Percentiles rank a stretch among this genome's conserved stretches.
These are phyloP conservation scores for Gallinago nigripennis DNA, from an alignment of 2,797 vertebrate genomes.

Conservation along the genomic window DNA sequence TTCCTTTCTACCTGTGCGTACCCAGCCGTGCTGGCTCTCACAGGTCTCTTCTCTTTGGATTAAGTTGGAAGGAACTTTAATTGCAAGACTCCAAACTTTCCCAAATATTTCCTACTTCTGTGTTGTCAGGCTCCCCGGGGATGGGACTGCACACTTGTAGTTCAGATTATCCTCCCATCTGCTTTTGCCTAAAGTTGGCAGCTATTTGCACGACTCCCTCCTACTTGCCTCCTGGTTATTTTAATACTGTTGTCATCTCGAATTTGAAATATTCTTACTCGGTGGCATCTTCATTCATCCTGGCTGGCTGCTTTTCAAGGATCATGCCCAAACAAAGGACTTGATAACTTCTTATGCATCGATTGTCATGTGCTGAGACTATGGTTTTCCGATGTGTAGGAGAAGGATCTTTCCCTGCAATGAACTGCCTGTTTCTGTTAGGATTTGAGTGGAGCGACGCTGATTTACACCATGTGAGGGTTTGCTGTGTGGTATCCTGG, in stretches of 20 bases:
- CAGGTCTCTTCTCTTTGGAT: neutral
- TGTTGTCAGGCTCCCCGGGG: neutral
- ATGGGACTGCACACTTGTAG: neutral
- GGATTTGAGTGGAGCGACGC: neutral
- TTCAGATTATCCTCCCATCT: neutral
- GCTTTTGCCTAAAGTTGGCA: neutral
- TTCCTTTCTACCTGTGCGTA: neutral
- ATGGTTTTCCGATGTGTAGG: neutral
- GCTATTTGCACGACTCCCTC: neutral
- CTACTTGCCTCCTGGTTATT: neutral
- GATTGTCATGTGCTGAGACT: too few relatives aligned
- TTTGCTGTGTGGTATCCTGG: neutral
- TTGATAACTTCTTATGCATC: neutral
- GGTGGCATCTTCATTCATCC: neutral
- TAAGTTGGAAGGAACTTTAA: neutral
- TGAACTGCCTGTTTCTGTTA: neutral
- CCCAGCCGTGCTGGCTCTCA: neutral
- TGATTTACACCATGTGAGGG: rapidly evolving
- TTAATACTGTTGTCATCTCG: neutral
- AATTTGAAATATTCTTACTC: neutral
- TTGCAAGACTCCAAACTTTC: neutral
- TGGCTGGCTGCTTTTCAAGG: neutral
- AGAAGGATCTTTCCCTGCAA: neutral
- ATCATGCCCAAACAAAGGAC: neutral
- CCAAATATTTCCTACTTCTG: neutral